Percentiles rank a stretch among this genome's conserved stretches.
Conservation (phyloP, 2,888 invertebrate genomes). For the Boloria selene region DNA sequence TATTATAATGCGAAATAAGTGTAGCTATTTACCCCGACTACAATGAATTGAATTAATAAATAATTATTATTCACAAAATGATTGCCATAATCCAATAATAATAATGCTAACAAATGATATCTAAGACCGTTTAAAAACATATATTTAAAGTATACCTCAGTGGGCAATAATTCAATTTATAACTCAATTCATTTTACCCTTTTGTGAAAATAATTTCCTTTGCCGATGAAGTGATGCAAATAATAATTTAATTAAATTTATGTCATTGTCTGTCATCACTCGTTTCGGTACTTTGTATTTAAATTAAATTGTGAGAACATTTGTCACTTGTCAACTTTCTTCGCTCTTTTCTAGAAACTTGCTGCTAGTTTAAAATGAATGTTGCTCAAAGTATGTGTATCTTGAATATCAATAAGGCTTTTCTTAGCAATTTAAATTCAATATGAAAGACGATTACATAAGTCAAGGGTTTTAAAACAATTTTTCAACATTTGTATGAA, state of each 20-base stretch:
- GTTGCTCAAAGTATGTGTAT: slow-evolving; percentile 24
- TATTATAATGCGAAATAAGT: too few species aligned
- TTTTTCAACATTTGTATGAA: slow-evolving; percentile 4
- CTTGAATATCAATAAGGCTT: slow-evolving; percentile 37
- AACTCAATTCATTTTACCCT: slow-evolving; percentile 31
- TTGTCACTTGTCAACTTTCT: slow-evolving; percentile 35
- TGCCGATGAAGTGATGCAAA: slow-evolving; percentile 32
- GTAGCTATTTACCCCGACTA: too few species aligned
- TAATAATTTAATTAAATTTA: slow-evolving; percentile 36
- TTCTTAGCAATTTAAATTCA: slow-evolving; percentile 39
- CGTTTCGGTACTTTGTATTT: slow-evolving; percentile 29
- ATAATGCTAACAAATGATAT: too few species aligned
- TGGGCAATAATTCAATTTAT: slow-evolving; percentile 29
- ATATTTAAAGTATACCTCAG: slow-evolving; percentile 5
- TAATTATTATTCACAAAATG: too few species aligned
- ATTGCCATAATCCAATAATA: too few species aligned
- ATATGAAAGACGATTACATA: slow-evolving; percentile 25
- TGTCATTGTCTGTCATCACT: slow-evolving; percentile 27
- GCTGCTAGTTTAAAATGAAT: slow-evolving; percentile 25
- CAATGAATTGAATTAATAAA: too few species aligned
- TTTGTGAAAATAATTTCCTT: slow-evolving; percentile 36
- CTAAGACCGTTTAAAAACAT: too few species aligned
- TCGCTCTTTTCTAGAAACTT: slow-evolving; percentile 31
- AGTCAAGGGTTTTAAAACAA: slow-evolving; percentile 18
- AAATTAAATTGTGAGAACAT: slow-evolving; percentile 32